phyloP scores from a whole-genome alignment of 2,797 vertebrate genomes.

The Xenentodon cancila region DNA sequence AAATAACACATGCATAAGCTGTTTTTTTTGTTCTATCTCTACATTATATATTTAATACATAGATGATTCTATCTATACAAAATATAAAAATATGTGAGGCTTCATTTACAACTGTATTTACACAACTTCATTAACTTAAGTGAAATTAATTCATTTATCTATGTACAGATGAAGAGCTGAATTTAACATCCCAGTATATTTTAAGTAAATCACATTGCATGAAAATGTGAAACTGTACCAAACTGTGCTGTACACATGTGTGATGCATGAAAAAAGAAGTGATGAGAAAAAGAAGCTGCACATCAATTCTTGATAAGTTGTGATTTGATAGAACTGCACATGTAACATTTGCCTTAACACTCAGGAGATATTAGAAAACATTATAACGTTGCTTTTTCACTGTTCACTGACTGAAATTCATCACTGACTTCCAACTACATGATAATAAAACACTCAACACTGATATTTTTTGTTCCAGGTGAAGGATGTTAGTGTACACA shows the following conservation, averaged over 20 bases:
- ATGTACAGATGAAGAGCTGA: constrained; percentile 81
- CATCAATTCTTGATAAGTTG: constrained; percentile 55
- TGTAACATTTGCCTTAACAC: constrained; percentile 59
- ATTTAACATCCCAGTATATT: constrained; percentile 67
- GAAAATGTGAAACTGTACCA: constrained; percentile 68
- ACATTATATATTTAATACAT: constrained; percentile 89
- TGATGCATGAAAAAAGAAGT: constrained; percentile 59
- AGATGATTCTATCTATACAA: constrained; percentile 97
- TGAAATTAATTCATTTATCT: constrained; percentile 82
- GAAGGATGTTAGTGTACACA: constrained; percentile 50
- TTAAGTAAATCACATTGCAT: constrained; percentile 70
- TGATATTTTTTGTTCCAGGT: constrained; percentile 47
- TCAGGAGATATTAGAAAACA: constrained; percentile 64
- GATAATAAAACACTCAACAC: constrained; percentile 60
- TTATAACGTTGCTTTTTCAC: constrained; percentile 68
- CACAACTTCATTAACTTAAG: constrained; percentile 96
- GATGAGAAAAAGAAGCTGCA: constrained; percentile 61
- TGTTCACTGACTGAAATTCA: constrained; percentile 66
- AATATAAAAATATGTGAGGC: constrained; percentile 99
- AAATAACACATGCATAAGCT: constrained; percentile 79
- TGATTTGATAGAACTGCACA: constrained; percentile 38
- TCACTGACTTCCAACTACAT: constrained; percentile 71
- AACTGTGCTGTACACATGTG: constrained; percentile 50
- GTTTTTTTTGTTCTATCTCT: constrained; percentile 77
- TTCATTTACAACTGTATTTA: constrained; percentile 99